Evolutionary conservation across 2,113 vertebrate species (phyloP).

Genomic region (Toxostoma redivivum): DNA sequence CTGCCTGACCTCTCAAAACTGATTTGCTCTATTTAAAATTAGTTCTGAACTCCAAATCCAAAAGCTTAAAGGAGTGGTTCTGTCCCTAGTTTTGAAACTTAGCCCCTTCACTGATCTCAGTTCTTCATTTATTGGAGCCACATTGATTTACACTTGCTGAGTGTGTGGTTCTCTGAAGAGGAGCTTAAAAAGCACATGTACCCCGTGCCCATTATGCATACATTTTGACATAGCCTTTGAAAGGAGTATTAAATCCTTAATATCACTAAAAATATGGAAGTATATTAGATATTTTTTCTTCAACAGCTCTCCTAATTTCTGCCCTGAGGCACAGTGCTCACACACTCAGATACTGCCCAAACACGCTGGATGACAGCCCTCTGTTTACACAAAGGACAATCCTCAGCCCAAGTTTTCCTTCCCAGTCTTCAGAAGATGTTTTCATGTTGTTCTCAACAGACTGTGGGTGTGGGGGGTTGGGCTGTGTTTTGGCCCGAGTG

Average conservation of each 20-base stretch:
- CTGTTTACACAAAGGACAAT: not conserved
- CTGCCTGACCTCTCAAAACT: not conserved
- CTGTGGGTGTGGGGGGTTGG: not conserved
- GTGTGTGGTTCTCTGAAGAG: not conserved
- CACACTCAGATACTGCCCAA: not conserved
- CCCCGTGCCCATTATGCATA: rapidly evolving
- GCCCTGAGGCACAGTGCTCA: not conserved
- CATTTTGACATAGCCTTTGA: not conserved
- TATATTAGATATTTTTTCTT: not conserved
- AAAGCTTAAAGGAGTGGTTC: not conserved
- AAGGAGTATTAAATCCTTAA: not conserved
- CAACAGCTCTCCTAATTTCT: not conserved
- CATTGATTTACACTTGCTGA: not conserved
- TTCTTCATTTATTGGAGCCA: not conserved
- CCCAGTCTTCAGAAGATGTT: not conserved
- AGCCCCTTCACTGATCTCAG: not conserved
- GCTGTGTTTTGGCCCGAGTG: not conserved
- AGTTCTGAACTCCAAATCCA: not conserved
- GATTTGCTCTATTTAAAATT: not conserved
- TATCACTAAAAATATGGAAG: not conserved
- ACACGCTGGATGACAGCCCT: not conserved
- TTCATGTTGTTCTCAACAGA: not conserved
- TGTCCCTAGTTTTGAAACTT: not conserved
- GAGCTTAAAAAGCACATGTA: not conserved
- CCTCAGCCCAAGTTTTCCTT: not conserved